Evolutionary conservation across 2,797 vertebrate species (phyloP), one percentile per base, ranked within the genome.

Genomic region (Pelodytes ibericus): DNA sequence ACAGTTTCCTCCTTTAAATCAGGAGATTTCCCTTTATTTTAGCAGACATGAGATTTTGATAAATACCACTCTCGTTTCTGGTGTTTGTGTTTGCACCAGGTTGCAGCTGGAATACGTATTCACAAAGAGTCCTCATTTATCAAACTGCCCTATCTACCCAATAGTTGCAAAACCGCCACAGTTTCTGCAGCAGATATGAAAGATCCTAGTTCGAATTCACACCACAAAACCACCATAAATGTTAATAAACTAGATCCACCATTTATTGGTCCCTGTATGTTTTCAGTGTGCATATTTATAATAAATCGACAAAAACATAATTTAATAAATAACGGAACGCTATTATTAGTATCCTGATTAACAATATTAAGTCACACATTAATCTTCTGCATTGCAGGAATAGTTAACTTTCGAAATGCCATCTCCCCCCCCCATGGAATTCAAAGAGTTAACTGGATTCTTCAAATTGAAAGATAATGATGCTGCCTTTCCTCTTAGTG

Each of bases 41-140:
- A 39, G 36, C 36, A 39, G 36, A 39, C 36, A 39, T 1, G 36
- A 39, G 15, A 39, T 39, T 39, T 8, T 8, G 36, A 39, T 39
- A 39, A 39, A 39, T 39, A 39, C 7, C 36, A 13, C 36, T 39
- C 36, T 3, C 20, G 6, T 15, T 15, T 16, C 41, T 44, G 7
- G 13, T 58, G 56, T 58, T 58, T 58, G 26, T 58, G 27, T 58
- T 58, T 15, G 24, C 25, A 58, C 56, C 56, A 58, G 56, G 16
- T 58, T 58, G n/a, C 56, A 58, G 24, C 56, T 58, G 56, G 56
- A 25, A 26, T 11, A 15, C 53, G 8, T 58, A 15, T 13, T 11
- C 26, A 58, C 26, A 58, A 58, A 58, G 11, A 58, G 25, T n/a
- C 24, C 24, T 20, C 56, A 29, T 26, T 58, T 58, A 58, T 58